phyloP scores from a whole-genome alignment of 2,888 invertebrate genomes.

The Acrobasis repandana region DNA sequence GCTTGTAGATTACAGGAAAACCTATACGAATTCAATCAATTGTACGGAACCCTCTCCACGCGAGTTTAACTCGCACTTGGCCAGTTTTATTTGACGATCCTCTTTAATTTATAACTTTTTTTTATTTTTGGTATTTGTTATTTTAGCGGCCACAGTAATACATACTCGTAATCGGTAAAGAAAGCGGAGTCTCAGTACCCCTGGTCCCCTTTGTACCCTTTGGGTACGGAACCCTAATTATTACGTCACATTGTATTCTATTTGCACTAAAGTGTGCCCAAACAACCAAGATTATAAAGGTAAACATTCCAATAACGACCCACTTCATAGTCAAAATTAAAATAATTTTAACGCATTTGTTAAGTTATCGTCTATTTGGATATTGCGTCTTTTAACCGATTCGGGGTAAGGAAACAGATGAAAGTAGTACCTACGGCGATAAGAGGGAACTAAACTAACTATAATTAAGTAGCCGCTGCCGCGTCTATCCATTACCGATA shows the following conservation, averaged over 20 bases:
- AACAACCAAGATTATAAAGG: constrained; percentile 17
- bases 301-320: constrained; percentile 25
- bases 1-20: no score
- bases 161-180: no score
- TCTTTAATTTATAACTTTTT: no score
- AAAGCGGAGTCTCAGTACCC: no score
- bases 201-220: no score
- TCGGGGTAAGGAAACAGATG: constrained; percentile 22
- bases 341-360: constrained; percentile 21
- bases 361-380: constrained; percentile 24
- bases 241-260: constrained; percentile 4
- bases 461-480: constrained; percentile 17
- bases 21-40: no score
- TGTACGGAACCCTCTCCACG: no score
- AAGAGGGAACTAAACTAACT: constrained; percentile 15
- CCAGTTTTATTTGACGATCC: no score
- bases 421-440: constrained; percentile 26
- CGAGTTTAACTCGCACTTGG: no score
- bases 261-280: constrained; percentile 9
- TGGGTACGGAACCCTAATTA: no score
- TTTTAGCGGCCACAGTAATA: no score
- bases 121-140: no score
- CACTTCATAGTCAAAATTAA: constrained; percentile 17
- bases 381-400: constrained; percentile 31
- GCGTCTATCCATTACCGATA: constrained; percentile 5